Evolutionary conservation across 2,113 vertebrate genomes (phyloP).

Genomic region (Emydocephalus ijimae): DNA sequence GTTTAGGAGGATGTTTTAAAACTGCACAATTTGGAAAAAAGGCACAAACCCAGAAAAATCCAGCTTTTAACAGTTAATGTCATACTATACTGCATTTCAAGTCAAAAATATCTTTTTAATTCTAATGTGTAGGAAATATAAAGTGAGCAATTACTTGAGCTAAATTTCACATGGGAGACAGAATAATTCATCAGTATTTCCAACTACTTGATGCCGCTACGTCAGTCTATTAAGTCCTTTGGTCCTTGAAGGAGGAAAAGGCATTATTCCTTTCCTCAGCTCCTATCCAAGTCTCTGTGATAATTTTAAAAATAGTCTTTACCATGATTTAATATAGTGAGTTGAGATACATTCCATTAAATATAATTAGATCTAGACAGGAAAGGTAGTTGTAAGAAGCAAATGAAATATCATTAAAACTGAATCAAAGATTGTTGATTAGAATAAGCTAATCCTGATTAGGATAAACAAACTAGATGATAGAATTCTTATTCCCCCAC

Average conservation of each 20-base stretch:
- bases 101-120: slow-evolving; percentile 16
- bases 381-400: slow-evolving; percentile 81
- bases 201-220: not conserved
- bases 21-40: not conserved
- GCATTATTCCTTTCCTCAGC: slow-evolving; percentile 38
- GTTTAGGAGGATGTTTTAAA: not conserved
- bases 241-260: slow-evolving; percentile 44
- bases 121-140: not conserved
- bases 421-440: slow-evolving; percentile 81
- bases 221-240: slow-evolving; percentile 35
- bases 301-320: slow-evolving; percentile 68
- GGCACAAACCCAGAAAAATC: not conserved
- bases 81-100: not conserved
- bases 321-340: slow-evolving; percentile 80
- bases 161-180: not conserved
- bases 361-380: slow-evolving; percentile 84
- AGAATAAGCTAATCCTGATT: slow-evolving; percentile 81
- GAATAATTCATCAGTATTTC: slow-evolving; percentile 5
- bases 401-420: slow-evolving; percentile 84
- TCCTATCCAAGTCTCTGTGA: slow-evolving; percentile 57
- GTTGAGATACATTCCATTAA: slow-evolving; percentile 84
- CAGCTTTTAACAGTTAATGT: not conserved
- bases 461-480: slow-evolving; percentile 78
- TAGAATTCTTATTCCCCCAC: slow-evolving; percentile 67
- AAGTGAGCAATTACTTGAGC: slow-evolving; percentile 5